Percentiles rank a stretch among this genome's conserved stretches.
Conservation (phyloP, 1,140 invertebrate genomes). For the Drosophila miranda region DNA sequence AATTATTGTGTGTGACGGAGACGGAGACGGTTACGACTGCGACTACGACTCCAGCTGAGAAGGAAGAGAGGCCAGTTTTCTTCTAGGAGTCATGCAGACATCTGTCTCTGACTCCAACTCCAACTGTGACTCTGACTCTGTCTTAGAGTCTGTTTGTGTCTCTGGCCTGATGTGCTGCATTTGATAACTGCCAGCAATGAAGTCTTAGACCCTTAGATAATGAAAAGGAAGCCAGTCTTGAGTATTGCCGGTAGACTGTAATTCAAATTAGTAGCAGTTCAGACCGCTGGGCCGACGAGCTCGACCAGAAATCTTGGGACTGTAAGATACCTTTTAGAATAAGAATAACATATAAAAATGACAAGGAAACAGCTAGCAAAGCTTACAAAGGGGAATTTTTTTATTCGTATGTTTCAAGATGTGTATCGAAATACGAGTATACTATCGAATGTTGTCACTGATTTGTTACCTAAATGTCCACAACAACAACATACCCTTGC, state of each 20-base stretch:
- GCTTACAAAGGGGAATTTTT: neutral
- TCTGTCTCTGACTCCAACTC: constrained; percentile 19
- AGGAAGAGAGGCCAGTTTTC: constrained; percentile 1
- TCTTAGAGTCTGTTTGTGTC: constrained; percentile 14
- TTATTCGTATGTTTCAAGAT: too few species aligned
- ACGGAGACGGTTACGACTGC: constrained; percentile 23
- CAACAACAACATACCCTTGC: too few species aligned
- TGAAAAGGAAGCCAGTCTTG: constrained; percentile 63
- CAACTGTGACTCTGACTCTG: constrained; percentile 9
- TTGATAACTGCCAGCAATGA: constrained; percentile 74
- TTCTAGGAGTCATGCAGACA: constrained; percentile 6
- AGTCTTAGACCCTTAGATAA: constrained; percentile 74
- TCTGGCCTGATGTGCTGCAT: constrained; percentile 67
- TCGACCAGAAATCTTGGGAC: neutral
- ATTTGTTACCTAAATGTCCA: too few species aligned
- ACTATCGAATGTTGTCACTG: too few species aligned
- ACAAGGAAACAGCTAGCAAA: too few species aligned
- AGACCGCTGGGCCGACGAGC: constrained; percentile 21
- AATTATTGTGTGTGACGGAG: constrained; percentile 73
- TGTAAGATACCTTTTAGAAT: too few species aligned
- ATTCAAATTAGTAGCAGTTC: constrained; percentile 73
- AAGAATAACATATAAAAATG: too few species aligned
- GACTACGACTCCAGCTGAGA: constrained; percentile 31
- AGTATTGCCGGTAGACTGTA: constrained; percentile 33
- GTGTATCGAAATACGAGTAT: too few species aligned